Conservation (phyloP, 2,113 vertebrate species). For the Chlamydotis undulata region DNA sequence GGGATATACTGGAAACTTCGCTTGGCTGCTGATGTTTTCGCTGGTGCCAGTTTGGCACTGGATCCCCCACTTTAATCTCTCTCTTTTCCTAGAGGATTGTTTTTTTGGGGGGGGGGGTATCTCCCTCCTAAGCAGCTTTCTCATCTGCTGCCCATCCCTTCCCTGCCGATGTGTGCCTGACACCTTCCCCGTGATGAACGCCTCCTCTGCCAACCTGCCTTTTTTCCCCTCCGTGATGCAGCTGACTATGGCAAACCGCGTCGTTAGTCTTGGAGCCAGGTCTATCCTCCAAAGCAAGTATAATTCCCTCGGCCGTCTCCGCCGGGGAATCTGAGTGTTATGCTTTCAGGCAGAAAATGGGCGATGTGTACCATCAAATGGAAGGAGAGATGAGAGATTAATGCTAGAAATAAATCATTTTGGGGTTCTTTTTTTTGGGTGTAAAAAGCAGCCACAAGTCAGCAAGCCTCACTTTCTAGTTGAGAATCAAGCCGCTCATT, state of each 20-base stretch:
- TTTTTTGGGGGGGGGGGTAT: too few species aligned
- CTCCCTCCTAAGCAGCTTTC: too few species aligned
- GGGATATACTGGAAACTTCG: fast-evolving
- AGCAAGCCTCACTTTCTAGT: background rate
- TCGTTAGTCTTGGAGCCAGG: background rate
- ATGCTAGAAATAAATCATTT: background rate
- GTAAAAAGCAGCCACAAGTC: background rate
- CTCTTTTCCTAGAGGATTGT: background rate
- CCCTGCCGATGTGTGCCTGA: fast-evolving
- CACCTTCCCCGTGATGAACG: fast-evolving
- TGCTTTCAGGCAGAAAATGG: background rate
- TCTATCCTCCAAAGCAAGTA: background rate
- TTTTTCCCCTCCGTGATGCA: background rate
- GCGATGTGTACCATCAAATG: background rate
- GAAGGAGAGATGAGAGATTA: background rate
- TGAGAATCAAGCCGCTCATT: fast-evolving
- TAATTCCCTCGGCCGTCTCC: background rate
- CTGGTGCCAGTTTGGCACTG: fast-evolving
- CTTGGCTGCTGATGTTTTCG: background rate
- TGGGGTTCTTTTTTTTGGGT: background rate
- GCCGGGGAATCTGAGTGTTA: background rate
- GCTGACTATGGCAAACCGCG: background rate
- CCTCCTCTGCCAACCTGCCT: background rate
- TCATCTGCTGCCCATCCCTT: background rate
- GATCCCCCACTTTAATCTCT: fast-evolving